Evolutionary conservation across 2,113 vertebrate species (phyloP), one percentile per base, ranked within the genome.

Genomic region (Scolopax mira): DNA sequence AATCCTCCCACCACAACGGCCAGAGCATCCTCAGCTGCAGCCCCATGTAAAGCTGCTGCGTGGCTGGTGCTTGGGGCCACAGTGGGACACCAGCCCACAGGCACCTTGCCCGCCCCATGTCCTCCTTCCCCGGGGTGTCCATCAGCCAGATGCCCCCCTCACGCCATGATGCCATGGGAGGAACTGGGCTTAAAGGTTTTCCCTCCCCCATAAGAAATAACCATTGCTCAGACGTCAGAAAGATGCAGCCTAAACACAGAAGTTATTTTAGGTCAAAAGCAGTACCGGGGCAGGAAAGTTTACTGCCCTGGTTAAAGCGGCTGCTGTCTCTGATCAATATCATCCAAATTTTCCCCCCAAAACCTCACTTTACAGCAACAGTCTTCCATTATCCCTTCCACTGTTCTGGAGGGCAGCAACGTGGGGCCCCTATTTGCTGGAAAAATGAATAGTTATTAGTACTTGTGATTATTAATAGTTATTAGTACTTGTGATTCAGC

Each of bases 161-260:
- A 3, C 4, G 25, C 35, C 3, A 0, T 16, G 60, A 22, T 78
- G 65, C 61, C 3, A 0, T 0, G 0, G 64, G 15, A 64, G 11
- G 58, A 46, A 33, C 55, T 69, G 62, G 25, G 9, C 35, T 51
- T 28, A 54, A 30, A n/a, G 17, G 1, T 13, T 70, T 62, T 42
- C 52, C 41, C 21, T 9, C 4, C 5, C 31, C 33, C 33, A 3
- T 19, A 67, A 52, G 60, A 64, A 74, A 35, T 7, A 67, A 33
- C 51, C 33, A 64, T 58, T 35, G 8, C 65, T 64, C 41, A 67
- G 31, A 31, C 6, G 37, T 71, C 39, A 21, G 48, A 67, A 49
- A 79, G 65, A 46, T 60, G 61, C 48, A 52, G 27, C 39, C 52
- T 15, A 23, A 79, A 42, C 60, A 64, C 51, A 72, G 41, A 67